These are phyloP conservation scores for Malthinus flaveolus DNA, from an alignment of 2,888 invertebrate genomes.

Conservation along the genomic window DNA sequence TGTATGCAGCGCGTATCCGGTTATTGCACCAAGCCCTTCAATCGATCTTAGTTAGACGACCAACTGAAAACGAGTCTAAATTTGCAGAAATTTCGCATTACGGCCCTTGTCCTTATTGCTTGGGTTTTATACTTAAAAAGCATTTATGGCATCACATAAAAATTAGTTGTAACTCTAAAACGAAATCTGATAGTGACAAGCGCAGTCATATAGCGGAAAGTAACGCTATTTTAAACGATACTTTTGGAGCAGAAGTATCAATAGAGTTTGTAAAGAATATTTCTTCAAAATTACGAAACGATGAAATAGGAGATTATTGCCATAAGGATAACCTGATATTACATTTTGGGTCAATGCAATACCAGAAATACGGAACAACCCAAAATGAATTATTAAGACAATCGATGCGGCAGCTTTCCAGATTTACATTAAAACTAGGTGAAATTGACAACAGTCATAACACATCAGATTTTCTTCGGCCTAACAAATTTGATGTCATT, in stretches of 20 bases:
- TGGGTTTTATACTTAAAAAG: too few species aligned
- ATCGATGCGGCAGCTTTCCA: slow-evolving; percentile 14
- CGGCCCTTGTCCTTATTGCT: too few species aligned
- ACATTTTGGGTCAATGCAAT: slow-evolving; percentile 12
- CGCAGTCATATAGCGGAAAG: slow-evolving; percentile 7
- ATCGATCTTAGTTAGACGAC: too few species aligned
- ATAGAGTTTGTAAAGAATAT: slow-evolving; percentile 5
- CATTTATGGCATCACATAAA: too few species aligned
- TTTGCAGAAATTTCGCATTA: too few species aligned
- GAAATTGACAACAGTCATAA: neutral
- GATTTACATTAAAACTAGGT: neutral
- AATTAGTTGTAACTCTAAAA: too few species aligned
- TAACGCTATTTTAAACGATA: neutral
- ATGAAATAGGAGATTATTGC: slow-evolving; percentile 5
- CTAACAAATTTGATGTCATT: neutral
- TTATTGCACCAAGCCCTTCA: too few species aligned
- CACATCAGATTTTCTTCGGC: neutral
- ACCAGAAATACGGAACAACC: slow-evolving; percentile 16
- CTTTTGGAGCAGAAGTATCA: slow-evolving; percentile 6
- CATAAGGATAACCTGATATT: slow-evolving; percentile 14
- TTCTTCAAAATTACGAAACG: neutral
- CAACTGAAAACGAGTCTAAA: too few species aligned
- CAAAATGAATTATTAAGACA: slow-evolving; percentile 18
- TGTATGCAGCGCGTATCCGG: too few species aligned
- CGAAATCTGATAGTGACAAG: too few species aligned